Evolutionary conservation across 2,888 invertebrate species (phyloP), one percentile per base, ranked within the genome.

Genomic region (Ennomos erosarius): DNA sequence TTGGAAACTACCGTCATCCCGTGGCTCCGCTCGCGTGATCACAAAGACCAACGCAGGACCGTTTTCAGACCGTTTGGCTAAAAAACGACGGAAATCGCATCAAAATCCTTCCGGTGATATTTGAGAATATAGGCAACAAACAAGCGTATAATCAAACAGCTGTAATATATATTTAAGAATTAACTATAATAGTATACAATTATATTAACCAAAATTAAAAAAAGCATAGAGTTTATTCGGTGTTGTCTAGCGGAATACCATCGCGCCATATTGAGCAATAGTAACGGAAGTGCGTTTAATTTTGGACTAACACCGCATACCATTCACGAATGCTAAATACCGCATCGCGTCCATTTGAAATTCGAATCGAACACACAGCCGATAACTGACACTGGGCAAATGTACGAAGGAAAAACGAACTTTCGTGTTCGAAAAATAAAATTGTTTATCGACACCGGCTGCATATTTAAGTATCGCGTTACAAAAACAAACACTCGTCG

Each of bases 221-320:
- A 26, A 26, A 26, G 26, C 6, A 26, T 26, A 26, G 26, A 0
- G 6, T 4, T 26, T 26, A 26, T 26, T 26, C 13, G 33, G 4
- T 16, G 33, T 43, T 44, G 39, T 45, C 45, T 46, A 74, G 68
- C 73, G 70, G 73, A 64, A 75, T 73, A 68, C 67, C 46, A 61
- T 26, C 70, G 64, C 52, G 63, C 75, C 59, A 54, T 59, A 73
- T 77, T 76, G 71, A 70, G 75, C 69, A 79, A 76, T 74, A 64
- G 43, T 37, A 59, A 54, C 82, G 85, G 85, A 85, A 82, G 83
- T 74, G 50, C 67, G 73, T 81, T 75, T 81, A 81, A 82, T 79
- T 85, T 84, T 82, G 84, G 82, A 81, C 34, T 46, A 80, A 78
- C 79, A 73, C 79, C 77, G 78, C 75, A 70, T 53, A 77, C 80